Conservation (phyloP, 2,888 invertebrate species). For the Limnephilus auricula region DNA sequence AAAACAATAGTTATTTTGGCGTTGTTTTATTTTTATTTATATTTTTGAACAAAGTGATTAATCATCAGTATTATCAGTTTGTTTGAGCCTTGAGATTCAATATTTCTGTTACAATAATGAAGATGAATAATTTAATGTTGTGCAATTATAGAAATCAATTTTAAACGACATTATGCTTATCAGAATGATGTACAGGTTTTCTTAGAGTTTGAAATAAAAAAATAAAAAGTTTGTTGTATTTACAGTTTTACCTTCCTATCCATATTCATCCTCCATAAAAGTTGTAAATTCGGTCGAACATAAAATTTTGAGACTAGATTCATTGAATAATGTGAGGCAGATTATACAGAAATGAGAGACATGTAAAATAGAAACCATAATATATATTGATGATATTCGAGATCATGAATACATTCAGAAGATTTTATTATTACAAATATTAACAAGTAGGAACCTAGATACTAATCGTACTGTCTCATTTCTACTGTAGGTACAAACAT, state of each 20-base stretch:
- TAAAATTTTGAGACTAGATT: background rate
- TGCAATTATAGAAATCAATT: background rate
- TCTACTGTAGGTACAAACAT: background rate
- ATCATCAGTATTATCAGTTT: background rate
- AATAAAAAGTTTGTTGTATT: background rate
- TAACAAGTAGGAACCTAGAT: too few species aligned
- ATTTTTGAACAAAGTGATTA: background rate
- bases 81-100: too few species aligned
- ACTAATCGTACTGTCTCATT: background rate
- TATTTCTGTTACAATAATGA: background rate
- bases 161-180: background rate
- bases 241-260: background rate
- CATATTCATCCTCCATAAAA: background rate
- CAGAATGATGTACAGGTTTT: background rate
- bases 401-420: constrained; percentile 9
- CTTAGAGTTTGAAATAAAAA: background rate
- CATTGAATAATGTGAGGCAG: background rate
- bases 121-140: background rate
- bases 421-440: background rate
- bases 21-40: background rate
- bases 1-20: background rate
- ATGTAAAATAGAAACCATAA: background rate
- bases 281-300: background rate
- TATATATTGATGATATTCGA: background rate
- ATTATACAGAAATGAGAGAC: constrained; percentile 21